Evolutionary conservation across 1,140 invertebrate genomes (phyloP), one percentile per base, ranked within the genome.

Genomic region (Acromyrmex heyeri): DNA sequence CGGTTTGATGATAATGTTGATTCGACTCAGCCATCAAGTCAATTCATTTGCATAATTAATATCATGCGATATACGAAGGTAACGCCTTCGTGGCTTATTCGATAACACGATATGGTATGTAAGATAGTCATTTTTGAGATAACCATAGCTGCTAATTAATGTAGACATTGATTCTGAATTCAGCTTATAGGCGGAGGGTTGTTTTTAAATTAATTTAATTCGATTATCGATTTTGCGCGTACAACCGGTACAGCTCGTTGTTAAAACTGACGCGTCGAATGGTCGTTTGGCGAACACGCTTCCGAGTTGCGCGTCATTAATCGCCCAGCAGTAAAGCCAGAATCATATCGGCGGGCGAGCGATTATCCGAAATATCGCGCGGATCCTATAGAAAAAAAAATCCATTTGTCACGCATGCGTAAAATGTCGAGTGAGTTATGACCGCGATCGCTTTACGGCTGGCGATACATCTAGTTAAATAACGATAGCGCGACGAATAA

Each of bases 401-500:
- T 75, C 79, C 69, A 83, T 83, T 83, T 73, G 79, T 83, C 79
- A 83, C 79, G 38, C 69, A 18, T 57, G 57, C 79, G 16, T 75
- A 83, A 75, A 83, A 83, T 83, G 59, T 83, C 69, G 79, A 75
- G 55, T 83, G 69, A 73, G 38, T 83, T 83, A 83, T 53, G 79
- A 48, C 30, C 38, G 69, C 55, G 79, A 75, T 83, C 79, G 79
- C 59, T 83, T 83, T 72, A 82, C 69, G 69, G 69, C 38, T 27
- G 38, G 69, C 50, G 79, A 83, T 83, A 61, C 79, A 75, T 83
- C 69, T 83, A 73, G 69, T 83, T 83, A 75, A 83, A 83, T 75
- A 83, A 83, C 79, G 79, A 83, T 83, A 83, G 79, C 79, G 69
- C 79, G 69, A 57, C 79, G 79, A 83, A 83, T 83, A 75, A 83